Evolutionary conservation across 35 echinoderm and acorn worm genomes (phyloP).

Genomic region (Eucidaris tribuloides): DNA sequence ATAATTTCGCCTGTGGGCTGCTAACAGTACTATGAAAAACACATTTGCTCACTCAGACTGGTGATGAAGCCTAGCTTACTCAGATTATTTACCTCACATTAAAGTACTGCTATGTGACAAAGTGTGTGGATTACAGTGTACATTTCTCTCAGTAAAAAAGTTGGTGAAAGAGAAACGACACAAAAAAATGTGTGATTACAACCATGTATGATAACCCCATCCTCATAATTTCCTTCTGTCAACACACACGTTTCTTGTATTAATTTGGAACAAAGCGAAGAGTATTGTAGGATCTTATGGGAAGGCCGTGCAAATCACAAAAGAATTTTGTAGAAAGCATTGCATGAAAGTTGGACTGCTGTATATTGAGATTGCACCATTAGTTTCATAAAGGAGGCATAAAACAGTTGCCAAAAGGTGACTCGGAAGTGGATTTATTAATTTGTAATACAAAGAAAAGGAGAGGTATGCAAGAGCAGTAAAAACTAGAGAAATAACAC

Average conservation of each 20-base stretch:
- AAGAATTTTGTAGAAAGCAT: background rate
- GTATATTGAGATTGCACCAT: conserved; percentile 18
- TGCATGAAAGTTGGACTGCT: conserved; percentile 5
- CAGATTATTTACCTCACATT: conserved; percentile 24
- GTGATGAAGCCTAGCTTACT: conserved; percentile 33
- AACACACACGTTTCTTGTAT: background rate
- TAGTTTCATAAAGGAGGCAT: background rate
- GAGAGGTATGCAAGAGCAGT: conserved; percentile 32
- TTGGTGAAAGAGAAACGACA: background rate
- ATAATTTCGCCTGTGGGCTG: background rate
- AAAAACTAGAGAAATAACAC: too few relatives aligned
- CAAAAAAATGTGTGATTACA: background rate
- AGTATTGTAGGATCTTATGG: too few relatives aligned
- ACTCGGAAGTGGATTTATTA: background rate
- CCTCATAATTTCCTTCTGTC: background rate
- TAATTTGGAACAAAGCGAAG: too few relatives aligned
- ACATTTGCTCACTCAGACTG: conserved; percentile 19
- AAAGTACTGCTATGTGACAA: conserved; percentile 35
- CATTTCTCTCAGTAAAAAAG: conserved; percentile 9
- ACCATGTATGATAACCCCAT: background rate
- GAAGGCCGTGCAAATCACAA: background rate
- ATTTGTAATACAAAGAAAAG: conserved; percentile 16
- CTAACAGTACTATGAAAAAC: conserved; percentile 30
- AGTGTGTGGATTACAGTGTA: conserved; percentile 31
- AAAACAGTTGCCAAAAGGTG: background rate